A percentile compares a stretch with the other conserved stretches of the same genome.
Conservation (phyloP, 2,888 invertebrate species). For the Tachina lurida region DNA sequence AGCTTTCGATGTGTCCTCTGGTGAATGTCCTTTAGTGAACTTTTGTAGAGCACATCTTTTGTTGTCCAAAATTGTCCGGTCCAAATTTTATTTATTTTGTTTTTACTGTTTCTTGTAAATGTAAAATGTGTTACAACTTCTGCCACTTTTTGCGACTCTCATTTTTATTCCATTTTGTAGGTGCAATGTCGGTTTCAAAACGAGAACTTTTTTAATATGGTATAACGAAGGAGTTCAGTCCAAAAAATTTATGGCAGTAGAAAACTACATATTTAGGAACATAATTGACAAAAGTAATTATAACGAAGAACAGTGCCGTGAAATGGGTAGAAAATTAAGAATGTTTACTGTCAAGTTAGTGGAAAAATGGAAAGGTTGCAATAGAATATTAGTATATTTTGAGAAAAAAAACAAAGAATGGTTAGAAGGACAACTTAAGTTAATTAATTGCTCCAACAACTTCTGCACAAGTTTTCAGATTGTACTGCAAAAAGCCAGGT, state of each 20-base stretch:
- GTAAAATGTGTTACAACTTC: too few species aligned
- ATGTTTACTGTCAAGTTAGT: neutral
- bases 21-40: too few species aligned
- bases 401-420: neutral
- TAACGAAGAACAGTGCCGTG: neutral
- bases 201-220: too few species aligned
- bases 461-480: neutral
- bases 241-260: neutral
- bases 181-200: too few species aligned
- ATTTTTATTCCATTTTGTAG: too few species aligned
- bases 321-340: neutral
- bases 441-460: neutral
- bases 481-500: slow-evolving; percentile 2
- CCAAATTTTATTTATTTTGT: too few species aligned
- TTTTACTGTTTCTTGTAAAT: too few species aligned
- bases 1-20: too few species aligned
- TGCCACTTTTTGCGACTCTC: too few species aligned
- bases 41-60: too few species aligned
- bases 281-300: neutral
- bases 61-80: too few species aligned
- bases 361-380: neutral
- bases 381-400: slow-evolving; percentile 3
- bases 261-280: neutral
- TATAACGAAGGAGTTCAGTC: too few species aligned
- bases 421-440: neutral